Percentiles rank a stretch among this genome's conserved stretches.
Conservation (phyloP, 2,888 invertebrate species). For the Lymantria monacha region DNA sequence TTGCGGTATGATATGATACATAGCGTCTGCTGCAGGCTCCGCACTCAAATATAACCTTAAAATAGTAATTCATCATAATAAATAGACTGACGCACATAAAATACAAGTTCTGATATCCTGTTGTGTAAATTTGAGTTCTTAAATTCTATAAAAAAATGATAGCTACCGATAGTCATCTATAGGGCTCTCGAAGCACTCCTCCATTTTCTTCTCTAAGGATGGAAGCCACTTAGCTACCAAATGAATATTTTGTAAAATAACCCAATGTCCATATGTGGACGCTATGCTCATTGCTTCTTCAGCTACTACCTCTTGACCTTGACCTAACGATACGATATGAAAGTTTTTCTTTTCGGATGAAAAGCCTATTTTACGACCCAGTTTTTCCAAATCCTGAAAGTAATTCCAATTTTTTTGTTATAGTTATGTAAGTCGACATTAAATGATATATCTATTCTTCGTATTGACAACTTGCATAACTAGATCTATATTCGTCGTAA, state of each 20-base stretch:
- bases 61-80: neutral
- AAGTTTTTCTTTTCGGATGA: conserved; percentile 91
- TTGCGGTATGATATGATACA: conserved; percentile 86
- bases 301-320: conserved; percentile 96
- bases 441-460: too few relatives aligned
- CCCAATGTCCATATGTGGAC: conserved; percentile 92
- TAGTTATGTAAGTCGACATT: neutral
- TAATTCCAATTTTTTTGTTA: neutral
- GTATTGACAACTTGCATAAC: too few relatives aligned
- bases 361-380: conserved; percentile 91
- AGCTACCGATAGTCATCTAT: conserved; percentile 81
- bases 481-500: too few relatives aligned
- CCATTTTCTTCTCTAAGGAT: conserved; percentile 94
- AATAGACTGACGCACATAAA: too few relatives aligned
- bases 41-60: conserved; percentile 91
- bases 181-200: conserved; percentile 87
- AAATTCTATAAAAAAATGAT: neutral
- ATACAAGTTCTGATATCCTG: too few relatives aligned
- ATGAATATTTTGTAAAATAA: conserved; percentile 96
- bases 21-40: conserved; percentile 89
- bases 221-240: conserved; percentile 95
- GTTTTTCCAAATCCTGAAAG: conserved; percentile 90
- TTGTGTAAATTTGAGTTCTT: neutral
- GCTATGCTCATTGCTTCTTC: conserved; percentile 92
- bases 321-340: conserved; percentile 96